phyloP scores from a whole-genome alignment of 1,140 invertebrate genomes.

The Leptoteleia sp. region DNA sequence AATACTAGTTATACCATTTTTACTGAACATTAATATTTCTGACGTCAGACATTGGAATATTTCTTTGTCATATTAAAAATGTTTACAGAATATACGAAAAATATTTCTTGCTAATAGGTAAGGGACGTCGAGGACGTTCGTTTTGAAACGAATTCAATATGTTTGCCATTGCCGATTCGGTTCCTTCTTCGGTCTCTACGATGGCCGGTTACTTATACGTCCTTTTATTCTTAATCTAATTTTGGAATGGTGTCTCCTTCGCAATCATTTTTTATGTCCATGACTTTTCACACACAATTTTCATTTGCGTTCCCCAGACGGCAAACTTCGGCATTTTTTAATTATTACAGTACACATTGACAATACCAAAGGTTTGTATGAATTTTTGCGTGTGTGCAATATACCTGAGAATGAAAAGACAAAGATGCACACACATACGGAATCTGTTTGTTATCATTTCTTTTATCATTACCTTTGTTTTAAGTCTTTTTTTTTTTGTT shows the following conservation, averaged over 20 bases:
- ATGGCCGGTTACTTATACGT: constrained; percentile 62
- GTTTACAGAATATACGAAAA: too few relatives aligned
- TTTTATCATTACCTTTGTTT: background rate
- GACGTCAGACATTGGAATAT: too few relatives aligned
- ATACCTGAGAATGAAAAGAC: constrained; percentile 40
- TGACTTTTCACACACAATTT: constrained; percentile 1
- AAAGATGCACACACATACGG: constrained; percentile 3
- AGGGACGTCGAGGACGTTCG: too few relatives aligned
- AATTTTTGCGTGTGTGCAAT: constrained; percentile 35
- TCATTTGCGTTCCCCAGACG: constrained; percentile 9
- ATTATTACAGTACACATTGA: constrained; percentile 21
- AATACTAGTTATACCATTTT: too few relatives aligned
- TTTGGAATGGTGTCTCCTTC: constrained; percentile 16
- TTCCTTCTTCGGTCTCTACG: constrained; percentile 55
- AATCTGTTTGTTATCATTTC: background rate
- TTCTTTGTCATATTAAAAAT: too few relatives aligned
- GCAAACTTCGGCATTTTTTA: constrained; percentile 15
- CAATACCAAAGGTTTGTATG: constrained; percentile 40
- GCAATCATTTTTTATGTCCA: background rate
- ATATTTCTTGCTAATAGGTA: too few relatives aligned
- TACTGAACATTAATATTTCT: too few relatives aligned
- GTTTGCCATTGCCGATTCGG: constrained; percentile 36
- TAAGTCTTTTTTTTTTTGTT: too few relatives aligned
- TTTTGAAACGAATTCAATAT: background rate
- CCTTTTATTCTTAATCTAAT: constrained; percentile 29